These are phyloP conservation scores for Heliocidaris tuberculata DNA, from an alignment of 35 echinoderm and acorn worm genomes.

Conservation along the genomic window DNA sequence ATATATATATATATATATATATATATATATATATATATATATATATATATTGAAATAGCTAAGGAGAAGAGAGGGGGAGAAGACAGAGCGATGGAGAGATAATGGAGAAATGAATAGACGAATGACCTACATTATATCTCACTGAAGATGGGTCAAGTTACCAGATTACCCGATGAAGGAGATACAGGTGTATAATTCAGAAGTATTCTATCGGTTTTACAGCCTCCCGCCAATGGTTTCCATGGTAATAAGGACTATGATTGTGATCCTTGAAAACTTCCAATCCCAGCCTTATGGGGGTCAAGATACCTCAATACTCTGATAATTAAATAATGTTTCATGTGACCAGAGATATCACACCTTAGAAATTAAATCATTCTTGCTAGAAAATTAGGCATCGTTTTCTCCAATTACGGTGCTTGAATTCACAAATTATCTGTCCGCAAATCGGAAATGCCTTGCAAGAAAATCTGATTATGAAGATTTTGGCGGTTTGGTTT, in stretches of 20 bases:
- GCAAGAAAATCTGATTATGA: neutral
- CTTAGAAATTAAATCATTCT: neutral
- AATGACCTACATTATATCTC: neutral
- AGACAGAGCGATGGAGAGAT: neutral
- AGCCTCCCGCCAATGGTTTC: neutral
- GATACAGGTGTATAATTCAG: neutral
- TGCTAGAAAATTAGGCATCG: neutral
- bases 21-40: too few relatives aligned
- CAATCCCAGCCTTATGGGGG: neutral
- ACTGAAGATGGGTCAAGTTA: neutral
- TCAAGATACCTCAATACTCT: neutral
- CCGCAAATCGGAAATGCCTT: neutral
- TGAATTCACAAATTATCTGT: constrained; percentile 12
- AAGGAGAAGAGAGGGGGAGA: neutral
- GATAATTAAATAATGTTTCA: neutral
- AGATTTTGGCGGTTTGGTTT: neutral
- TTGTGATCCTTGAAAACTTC: neutral
- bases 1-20: too few relatives aligned
- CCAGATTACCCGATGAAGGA: neutral
- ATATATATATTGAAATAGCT: neutral
- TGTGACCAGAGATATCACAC: neutral
- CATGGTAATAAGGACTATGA: neutral
- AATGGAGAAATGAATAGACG: neutral
- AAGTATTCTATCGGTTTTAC: neutral
- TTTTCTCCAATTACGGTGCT: neutral